phyloP scores from a whole-genome alignment of 1,140 invertebrate genomes.

The Cardiocondyla obscurior region DNA sequence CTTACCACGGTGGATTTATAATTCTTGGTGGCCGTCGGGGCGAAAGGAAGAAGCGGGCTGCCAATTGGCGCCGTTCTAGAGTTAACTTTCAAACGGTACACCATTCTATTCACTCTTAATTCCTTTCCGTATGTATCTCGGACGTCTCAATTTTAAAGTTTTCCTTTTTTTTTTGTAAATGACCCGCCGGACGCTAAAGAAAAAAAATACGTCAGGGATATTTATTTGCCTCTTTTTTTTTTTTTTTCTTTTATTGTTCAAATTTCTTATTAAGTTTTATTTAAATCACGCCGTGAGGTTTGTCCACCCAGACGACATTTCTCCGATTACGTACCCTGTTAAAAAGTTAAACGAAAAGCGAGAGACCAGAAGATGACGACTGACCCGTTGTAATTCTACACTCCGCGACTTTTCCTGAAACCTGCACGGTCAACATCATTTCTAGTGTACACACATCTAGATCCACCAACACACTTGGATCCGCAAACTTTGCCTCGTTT shows the following conservation, averaged over 20 bases:
- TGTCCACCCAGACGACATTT: neutral
- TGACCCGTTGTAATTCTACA: slow-evolving; percentile 27
- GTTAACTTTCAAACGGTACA: too few relatives aligned
- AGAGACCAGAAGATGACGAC: slow-evolving; percentile 15
- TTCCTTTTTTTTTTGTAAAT: too few relatives aligned
- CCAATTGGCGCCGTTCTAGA: neutral
- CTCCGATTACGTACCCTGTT: slow-evolving; percentile 14
- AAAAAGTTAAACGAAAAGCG: slow-evolving; percentile 47
- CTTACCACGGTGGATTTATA: slow-evolving; percentile 72
- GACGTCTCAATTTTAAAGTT: too few relatives aligned
- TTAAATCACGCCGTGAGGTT: neutral
- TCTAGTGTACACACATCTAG: slow-evolving; percentile 74
- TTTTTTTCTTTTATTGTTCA: neutral
- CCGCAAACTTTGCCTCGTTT: slow-evolving; percentile 75
- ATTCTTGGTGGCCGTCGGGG: slow-evolving; percentile 44
- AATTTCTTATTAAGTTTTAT: neutral
- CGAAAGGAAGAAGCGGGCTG: neutral
- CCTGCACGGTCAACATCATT: slow-evolving; percentile 77
- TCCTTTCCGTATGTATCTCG: too few relatives aligned
- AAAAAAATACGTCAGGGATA: too few relatives aligned
- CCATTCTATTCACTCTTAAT: too few relatives aligned
- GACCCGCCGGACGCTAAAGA: too few relatives aligned
- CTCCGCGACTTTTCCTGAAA: slow-evolving; percentile 58
- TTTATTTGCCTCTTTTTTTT: neutral
- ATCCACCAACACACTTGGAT: slow-evolving; percentile 62